Evolutionary conservation across 2,888 invertebrate species (phyloP).

Genomic region (Orchesellides sinensis): DNA sequence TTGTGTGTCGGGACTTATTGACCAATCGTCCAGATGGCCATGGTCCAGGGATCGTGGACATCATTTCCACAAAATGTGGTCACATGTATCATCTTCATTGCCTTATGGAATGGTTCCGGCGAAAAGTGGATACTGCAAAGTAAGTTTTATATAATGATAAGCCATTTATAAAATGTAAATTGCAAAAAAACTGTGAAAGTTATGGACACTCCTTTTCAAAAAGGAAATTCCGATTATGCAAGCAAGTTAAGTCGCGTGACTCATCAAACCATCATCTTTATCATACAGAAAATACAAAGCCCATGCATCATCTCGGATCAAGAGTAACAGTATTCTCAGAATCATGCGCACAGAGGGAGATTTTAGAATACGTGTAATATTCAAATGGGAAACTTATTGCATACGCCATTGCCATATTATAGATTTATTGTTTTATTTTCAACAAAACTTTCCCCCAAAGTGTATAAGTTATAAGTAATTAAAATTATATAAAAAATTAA

Average conservation of each 20-base stretch:
- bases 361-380: no score
- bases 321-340: no score
- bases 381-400: no score
- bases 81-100: conserved; percentile 70
- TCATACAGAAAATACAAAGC: conserved; percentile 22
- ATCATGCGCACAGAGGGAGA: no score
- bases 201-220: not conserved
- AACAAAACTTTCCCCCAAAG: no score
- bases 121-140: conserved; percentile 70
- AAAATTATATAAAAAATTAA: no score
- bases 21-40: conserved; percentile 71
- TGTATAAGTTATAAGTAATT: no score
- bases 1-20: conserved; percentile 72
- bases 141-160: conserved; percentile 49
- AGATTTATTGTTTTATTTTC: no score
- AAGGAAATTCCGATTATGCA: conserved; percentile 6
- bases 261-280: not conserved
- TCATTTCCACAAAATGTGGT: conserved; percentile 72
- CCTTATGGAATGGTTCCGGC: conserved; percentile 71
- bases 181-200: not conserved
- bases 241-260: not conserved
- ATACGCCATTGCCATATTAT: no score
- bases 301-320: no score
- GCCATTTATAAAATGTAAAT: not conserved
- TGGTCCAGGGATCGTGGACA: conserved; percentile 67